Evolutionary conservation across 2,888 invertebrate species (phyloP), one percentile per base, ranked within the genome.

Genomic region (Drosophila kokeensis): DNA sequence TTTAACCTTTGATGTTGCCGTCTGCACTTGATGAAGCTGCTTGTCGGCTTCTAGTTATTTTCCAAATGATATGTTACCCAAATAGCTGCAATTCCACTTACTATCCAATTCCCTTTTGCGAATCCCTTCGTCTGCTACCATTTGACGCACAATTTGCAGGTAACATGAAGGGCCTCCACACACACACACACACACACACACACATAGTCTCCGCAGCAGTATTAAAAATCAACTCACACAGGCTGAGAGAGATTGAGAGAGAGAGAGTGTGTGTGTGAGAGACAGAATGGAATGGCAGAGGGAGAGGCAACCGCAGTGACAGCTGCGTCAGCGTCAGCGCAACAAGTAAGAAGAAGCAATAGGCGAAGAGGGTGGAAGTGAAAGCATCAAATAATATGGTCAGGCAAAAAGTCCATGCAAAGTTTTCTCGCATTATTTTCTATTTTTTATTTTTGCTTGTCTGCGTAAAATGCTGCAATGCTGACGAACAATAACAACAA

Each of bases 401-500:
- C 73, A 82, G 75, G 69, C 67, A 71, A 58, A 61, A 69, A 69
- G 67, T 55, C 48, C 10, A 60, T 65, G 55, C 29, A 55, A 66
- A 36, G 29, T 42, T 63, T 68, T 59, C 24, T 45, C 45, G 42
- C 42, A 42, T 21, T 21, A 42, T 21, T 66, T 61, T 32, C 50
- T 11, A 32, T 54, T 36, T 30, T 24, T 18, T 54, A 34, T 38
- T 32, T 63, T 68, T 55, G 52, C 71, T 77, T 86, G 82, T 78
- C 77, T 79, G 83, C 76, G 79, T 87, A 85, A 90, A 90, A 83
- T 89, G 89, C 89, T 89, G 89, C 89, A 89, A 83, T 89, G 89
- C 86, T 80, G 86, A 81, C 75, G 73, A 79, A 74, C 76, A 66
- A 40, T 30, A 78, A 65, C 50, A 71, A 48, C 70, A 75, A 64